Evolutionary conservation across 1,140 invertebrate species (phyloP).

Genomic region (Diuraphis noxia): DNA sequence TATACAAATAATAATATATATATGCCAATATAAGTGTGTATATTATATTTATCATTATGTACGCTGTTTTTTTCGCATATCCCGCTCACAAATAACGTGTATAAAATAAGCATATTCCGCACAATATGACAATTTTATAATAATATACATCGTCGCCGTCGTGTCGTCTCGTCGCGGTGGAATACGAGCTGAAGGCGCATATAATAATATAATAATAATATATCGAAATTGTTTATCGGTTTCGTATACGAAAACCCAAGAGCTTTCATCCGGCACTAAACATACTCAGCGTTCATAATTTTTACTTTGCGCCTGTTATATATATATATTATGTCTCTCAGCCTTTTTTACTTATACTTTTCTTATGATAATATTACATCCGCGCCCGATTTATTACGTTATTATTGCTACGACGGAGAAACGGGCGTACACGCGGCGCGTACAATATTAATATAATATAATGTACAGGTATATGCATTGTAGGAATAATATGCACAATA

Average conservation of each 20-base stretch:
- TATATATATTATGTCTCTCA: neutral
- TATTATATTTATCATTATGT: neutral
- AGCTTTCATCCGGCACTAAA: neutral
- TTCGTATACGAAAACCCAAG: neutral
- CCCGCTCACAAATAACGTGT: neutral
- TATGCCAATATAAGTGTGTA: neutral
- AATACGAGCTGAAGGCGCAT: neutral
- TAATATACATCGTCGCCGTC: neutral
- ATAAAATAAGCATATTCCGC: neutral
- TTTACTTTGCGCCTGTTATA: neutral
- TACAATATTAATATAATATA: neutral
- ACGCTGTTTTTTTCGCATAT: neutral
- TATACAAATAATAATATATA: neutral
- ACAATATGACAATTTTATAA: neutral
- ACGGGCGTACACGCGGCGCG: neutral
- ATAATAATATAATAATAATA: neutral
- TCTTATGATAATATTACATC: neutral
- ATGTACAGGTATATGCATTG: neutral
- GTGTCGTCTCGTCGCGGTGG: slow-evolving; percentile 1
- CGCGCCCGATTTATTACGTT: slow-evolving; percentile 13
- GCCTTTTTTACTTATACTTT: neutral
- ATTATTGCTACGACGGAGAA: neutral
- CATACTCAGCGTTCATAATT: neutral
- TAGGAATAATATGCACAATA: neutral
- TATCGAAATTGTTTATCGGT: slow-evolving; percentile 29